phyloP scores from a whole-genome alignment of 2,113 vertebrate genomes.

The Anseranas semipalmata region DNA sequence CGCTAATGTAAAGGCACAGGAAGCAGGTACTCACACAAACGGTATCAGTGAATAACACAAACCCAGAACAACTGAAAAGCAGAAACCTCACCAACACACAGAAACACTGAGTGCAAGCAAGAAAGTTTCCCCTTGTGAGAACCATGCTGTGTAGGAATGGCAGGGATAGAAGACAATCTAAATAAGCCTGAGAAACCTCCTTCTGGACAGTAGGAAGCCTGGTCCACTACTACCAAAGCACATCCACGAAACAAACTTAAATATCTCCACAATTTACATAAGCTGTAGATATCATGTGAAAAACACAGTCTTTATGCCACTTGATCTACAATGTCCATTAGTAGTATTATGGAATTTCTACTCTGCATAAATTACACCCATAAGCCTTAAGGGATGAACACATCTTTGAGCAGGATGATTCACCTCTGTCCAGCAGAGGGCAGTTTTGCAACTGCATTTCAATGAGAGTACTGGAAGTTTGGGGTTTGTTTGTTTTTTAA shows the following conservation, averaged over 20 bases:
- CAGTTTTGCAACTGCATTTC: not conserved
- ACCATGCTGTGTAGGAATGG: not conserved
- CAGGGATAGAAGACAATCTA: not conserved
- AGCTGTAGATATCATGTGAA: not conserved
- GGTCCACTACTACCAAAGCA: not conserved
- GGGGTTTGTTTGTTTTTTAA: not conserved
- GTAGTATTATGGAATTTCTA: not conserved
- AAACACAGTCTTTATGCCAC: not conserved
- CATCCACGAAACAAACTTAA: not conserved
- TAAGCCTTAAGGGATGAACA: not conserved
- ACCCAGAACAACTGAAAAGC: not conserved
- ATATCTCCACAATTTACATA: not conserved
- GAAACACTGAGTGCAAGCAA: not conserved
- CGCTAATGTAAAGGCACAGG: not conserved
- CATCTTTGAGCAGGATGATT: fast-evolving
- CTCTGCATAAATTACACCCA: not conserved
- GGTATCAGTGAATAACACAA: not conserved
- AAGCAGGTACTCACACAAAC: not conserved
- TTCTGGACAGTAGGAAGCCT: not conserved
- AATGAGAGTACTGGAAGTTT: not conserved
- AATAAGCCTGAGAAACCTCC: not conserved
- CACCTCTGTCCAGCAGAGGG: not conserved
- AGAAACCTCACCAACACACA: not conserved
- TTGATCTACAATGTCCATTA: not conserved
- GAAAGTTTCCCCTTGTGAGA: not conserved